Evolutionary conservation across 2,888 invertebrate genomes (phyloP).

Genomic region (Hedychridium roseum): DNA sequence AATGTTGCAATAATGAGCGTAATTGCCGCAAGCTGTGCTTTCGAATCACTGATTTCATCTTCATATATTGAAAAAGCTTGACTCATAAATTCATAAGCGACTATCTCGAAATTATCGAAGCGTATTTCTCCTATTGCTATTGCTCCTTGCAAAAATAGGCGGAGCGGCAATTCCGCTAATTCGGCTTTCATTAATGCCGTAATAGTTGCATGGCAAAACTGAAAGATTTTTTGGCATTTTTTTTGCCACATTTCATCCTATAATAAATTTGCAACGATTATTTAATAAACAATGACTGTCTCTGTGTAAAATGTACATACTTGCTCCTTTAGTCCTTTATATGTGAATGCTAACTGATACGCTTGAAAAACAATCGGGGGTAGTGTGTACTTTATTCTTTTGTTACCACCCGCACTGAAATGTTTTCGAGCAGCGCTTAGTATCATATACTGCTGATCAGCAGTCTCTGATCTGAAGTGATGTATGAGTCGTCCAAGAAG

Average conservation of each 20-base stretch:
- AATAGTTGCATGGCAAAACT: conserved; percentile 97
- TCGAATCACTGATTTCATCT: conserved; percentile 97
- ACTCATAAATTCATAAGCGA: conserved; percentile 98
- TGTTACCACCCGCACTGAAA: conserved; percentile 88
- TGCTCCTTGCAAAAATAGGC: conserved; percentile 95
- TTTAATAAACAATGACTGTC: not conserved
- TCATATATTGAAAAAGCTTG: conserved; percentile 97
- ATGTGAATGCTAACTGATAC: conserved; percentile 86
- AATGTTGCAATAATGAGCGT: conserved; percentile 95
- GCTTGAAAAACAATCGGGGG: conserved; percentile 96
- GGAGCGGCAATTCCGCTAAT: conserved; percentile 89
- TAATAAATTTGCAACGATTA: conserved; percentile 26
- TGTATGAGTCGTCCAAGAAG: conserved; percentile 88
- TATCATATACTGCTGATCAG: conserved; percentile 91
- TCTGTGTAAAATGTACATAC: conserved; percentile 61
- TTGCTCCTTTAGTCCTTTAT: conserved; percentile 78
- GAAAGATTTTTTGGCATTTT: conserved; percentile 97
- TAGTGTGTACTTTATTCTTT: conserved; percentile 87
- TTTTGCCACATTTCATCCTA: conserved; percentile 98
- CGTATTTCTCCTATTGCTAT: conserved; percentile 90
- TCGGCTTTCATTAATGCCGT: conserved; percentile 94
- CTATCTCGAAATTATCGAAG: conserved; percentile 94
- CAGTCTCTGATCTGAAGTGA: conserved; percentile 79
- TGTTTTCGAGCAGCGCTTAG: conserved; percentile 88
- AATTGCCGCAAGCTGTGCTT: conserved; percentile 95